Evolutionary conservation across 1,140 invertebrate species (phyloP).

Genomic region (Tetramorium simillimum): DNA sequence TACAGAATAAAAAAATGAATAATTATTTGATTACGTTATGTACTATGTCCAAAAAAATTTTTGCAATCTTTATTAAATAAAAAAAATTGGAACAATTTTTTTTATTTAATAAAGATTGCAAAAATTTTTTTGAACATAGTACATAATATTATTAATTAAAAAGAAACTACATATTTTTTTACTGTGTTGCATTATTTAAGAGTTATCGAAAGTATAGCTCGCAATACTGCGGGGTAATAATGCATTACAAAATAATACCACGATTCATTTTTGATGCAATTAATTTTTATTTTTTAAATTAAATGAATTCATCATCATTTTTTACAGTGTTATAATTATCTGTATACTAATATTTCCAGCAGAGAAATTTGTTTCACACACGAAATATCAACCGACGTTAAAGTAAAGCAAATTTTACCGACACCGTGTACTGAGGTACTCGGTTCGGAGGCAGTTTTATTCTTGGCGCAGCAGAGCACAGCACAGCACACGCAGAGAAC

Average conservation of each 20-base stretch:
- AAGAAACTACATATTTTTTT: background rate
- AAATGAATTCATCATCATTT: background rate
- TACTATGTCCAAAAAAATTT: background rate
- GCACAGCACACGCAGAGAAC: slow-evolving; percentile 42
- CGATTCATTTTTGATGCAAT: background rate
- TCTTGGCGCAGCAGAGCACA: slow-evolving; percentile 55
- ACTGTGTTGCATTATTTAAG: background rate
- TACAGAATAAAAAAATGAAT: background rate
- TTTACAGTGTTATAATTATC: background rate
- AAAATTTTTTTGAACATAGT: background rate
- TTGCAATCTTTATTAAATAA: background rate
- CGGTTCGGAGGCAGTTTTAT: background rate
- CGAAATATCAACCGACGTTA: slow-evolving; percentile 28
- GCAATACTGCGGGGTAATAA: background rate
- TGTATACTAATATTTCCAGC: background rate
- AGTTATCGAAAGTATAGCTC: background rate
- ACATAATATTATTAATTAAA: background rate
- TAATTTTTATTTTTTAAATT: background rate
- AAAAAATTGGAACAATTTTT: background rate
- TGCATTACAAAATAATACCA: background rate
- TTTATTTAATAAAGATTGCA: background rate
- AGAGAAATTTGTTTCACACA: background rate
- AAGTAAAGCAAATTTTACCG: slow-evolving; percentile 19
- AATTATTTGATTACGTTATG: background rate
- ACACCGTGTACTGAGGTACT: background rate